These are phyloP conservation scores for Nothobranchius kuhntae DNA, from an alignment of 2,113 vertebrate genomes.

Conservation along the genomic window DNA sequence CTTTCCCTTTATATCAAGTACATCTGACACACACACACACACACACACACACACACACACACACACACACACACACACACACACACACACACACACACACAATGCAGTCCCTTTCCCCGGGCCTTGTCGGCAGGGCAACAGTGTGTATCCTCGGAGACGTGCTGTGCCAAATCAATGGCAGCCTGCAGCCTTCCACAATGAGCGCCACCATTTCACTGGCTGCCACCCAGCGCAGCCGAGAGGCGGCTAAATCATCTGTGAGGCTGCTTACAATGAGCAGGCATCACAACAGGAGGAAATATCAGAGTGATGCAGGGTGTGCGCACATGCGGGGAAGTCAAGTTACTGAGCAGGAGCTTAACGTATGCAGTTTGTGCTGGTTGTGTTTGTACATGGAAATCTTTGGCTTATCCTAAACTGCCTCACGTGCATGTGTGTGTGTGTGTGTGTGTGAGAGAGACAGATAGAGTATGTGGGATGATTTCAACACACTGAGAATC, in stretches of 20 bases:
- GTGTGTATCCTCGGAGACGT: slow-evolving; percentile 66
- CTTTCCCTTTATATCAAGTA: slow-evolving; percentile 39
- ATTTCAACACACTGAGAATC: slow-evolving; percentile 39
- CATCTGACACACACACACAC: slow-evolving; percentile 8
- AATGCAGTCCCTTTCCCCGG: slow-evolving; percentile 21
- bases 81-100: slow-evolving; percentile 17
- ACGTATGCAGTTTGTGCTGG: slow-evolving; percentile 37
- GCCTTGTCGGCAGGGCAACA: slow-evolving; percentile 54
- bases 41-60: slow-evolving; percentile 20
- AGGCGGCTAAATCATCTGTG: slow-evolving; percentile 59
- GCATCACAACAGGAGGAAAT: slow-evolving; percentile 32
- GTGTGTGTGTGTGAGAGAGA: neutral
- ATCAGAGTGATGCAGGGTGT: slow-evolving; percentile 40
- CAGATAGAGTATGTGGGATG: slow-evolving; percentile 4
- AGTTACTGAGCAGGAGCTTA: slow-evolving; percentile 28
- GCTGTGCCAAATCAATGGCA: slow-evolving; percentile 76
- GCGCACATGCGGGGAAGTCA: slow-evolving; percentile 16
- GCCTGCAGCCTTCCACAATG: slow-evolving; percentile 67
- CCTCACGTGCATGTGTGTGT: slow-evolving; percentile 5
- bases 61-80: slow-evolving; percentile 23
- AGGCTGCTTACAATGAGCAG: slow-evolving; percentile 46
- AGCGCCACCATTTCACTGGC: slow-evolving; percentile 72
- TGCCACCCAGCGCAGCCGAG: slow-evolving; percentile 57
- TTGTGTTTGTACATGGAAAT: slow-evolving; percentile 21
- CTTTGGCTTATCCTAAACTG: slow-evolving; percentile 42